A percentile compares a stretch with the other conserved stretches of the same genome.
Evolutionary conservation across 2,797 vertebrate species (phyloP).

Genomic region (Monodelphis domestica): DNA sequence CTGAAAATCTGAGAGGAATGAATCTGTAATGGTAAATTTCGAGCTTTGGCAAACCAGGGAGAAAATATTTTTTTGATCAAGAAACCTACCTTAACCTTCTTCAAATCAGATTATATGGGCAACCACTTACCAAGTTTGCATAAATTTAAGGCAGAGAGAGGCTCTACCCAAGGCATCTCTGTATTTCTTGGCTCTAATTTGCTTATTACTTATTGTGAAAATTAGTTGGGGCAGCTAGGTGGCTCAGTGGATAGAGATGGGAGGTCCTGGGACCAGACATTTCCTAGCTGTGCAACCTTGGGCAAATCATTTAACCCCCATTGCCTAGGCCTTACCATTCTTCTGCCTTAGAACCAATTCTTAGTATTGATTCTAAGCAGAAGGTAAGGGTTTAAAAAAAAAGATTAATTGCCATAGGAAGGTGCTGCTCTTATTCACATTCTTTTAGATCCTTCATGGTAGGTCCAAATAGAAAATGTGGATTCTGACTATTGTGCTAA

Average conservation of each 20-base stretch:
- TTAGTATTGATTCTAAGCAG: too few relatives aligned
- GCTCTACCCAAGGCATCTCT: neutral
- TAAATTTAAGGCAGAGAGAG: neutral
- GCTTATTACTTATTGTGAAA: neutral
- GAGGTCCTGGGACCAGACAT: too few relatives aligned
- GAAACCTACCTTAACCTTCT: neutral
- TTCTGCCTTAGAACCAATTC: too few relatives aligned
- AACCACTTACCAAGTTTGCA: neutral
- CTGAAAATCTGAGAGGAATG: neutral
- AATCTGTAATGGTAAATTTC: neutral
- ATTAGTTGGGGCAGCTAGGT: too few relatives aligned
- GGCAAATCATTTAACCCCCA: too few relatives aligned
- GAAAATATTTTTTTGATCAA: neutral
- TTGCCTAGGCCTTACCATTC: too few relatives aligned
- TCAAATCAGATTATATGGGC: neutral
- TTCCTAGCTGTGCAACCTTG: too few relatives aligned
- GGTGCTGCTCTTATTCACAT: slow-evolving; percentile 43
- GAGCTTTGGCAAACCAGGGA: neutral
- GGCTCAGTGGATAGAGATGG: too few relatives aligned
- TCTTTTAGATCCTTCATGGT: slow-evolving; percentile 64
- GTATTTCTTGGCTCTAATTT: neutral
- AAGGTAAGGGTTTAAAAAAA: too few relatives aligned
- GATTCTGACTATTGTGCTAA: too few relatives aligned
- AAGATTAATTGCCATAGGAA: neutral
- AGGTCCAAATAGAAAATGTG: slow-evolving; percentile 64